A percentile compares a stretch with the other conserved stretches of the same genome.
phyloP scores from a whole-genome alignment of 2,797 vertebrate species.

The Cossypha dichroa region DNA sequence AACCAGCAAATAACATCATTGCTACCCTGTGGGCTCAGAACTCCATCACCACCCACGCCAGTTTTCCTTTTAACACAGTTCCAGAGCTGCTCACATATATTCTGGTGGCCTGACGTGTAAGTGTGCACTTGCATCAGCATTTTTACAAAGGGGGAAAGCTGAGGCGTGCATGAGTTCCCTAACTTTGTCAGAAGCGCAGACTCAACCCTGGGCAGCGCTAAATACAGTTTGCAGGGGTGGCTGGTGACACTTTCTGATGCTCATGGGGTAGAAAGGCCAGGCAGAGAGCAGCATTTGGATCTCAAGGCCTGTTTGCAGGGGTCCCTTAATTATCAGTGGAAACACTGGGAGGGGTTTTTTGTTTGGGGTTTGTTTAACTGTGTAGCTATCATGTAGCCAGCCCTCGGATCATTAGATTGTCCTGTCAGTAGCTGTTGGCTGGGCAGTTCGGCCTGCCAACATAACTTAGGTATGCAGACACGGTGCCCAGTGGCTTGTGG shows the following conservation, averaged over 20 bases:
- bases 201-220: background rate
- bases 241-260: background rate
- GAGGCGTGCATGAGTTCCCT: background rate
- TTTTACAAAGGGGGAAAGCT: background rate
- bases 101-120: background rate
- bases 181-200: rapidly evolving
- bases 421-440: background rate
- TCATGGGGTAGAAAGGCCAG: background rate
- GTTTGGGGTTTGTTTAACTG: background rate
- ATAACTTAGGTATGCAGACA: rapidly evolving
- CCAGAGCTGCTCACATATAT: background rate
- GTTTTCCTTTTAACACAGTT: background rate
- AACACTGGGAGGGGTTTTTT: background rate
- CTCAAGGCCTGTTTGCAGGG: background rate
- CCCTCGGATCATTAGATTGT: background rate
- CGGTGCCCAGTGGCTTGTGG: background rate
- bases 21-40: rapidly evolving
- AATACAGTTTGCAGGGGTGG: background rate
- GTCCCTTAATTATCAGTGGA: background rate
- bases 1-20: background rate
- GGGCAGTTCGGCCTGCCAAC: background rate
- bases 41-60: background rate
- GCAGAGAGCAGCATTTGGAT: background rate
- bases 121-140: background rate
- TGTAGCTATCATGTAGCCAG: background rate